Evolutionary conservation across 2,888 invertebrate species (phyloP).

Genomic region (Polia nebulosa): DNA sequence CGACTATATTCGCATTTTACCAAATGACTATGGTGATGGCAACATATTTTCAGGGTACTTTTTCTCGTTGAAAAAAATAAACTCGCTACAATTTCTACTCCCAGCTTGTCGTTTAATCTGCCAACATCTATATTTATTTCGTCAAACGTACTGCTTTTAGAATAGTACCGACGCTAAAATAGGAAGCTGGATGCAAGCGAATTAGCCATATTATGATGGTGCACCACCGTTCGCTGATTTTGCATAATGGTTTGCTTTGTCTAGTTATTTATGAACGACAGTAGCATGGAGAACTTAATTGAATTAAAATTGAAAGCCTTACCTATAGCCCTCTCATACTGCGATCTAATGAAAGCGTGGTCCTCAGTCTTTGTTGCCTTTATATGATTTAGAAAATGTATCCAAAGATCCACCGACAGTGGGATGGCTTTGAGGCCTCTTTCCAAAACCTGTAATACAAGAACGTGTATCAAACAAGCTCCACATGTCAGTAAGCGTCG

Average conservation of each 20-base stretch:
- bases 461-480: constrained; percentile 67
- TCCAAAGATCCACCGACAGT: constrained; percentile 99
- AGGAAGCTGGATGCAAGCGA: constrained; percentile 3
- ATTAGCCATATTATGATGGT: constrained; percentile 3
- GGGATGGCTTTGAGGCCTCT: constrained; percentile 98
- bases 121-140: not conserved
- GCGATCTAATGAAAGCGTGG: constrained; percentile 94
- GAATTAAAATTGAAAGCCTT: no score
- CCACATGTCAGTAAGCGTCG: constrained; percentile 74
- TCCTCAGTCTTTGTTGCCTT: constrained; percentile 94
- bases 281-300: not conserved
- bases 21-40: constrained; percentile 3
- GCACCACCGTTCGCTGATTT: not conserved
- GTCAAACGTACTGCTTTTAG: not conserved
- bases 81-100: not conserved
- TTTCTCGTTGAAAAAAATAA: not conserved
- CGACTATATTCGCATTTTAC: constrained; percentile 6
- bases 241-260: not conserved
- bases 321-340: constrained; percentile 96
- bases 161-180: not conserved
- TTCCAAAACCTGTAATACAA: constrained; percentile 96
- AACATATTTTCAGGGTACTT: not conserved
- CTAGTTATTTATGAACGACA: not conserved
- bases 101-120: not conserved
- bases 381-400: constrained; percentile 98